Evolutionary conservation across 1,140 invertebrate species (phyloP).

Genomic region (Medauroidea extradentata): DNA sequence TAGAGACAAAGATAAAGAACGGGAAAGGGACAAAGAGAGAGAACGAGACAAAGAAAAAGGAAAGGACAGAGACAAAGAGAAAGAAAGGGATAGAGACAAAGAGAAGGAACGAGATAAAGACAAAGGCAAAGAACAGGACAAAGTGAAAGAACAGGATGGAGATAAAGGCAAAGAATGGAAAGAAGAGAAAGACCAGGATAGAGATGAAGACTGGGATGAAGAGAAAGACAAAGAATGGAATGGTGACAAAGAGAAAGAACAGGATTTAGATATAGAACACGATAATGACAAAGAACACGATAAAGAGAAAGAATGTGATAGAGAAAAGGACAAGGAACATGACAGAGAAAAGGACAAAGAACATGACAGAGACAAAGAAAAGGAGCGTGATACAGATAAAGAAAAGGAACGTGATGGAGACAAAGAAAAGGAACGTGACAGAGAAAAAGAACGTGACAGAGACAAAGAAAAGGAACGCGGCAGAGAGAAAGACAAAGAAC

Average conservation of each 20-base stretch:
- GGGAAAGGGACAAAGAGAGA: constrained; percentile 44
- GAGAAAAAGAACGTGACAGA: constrained; percentile 45
- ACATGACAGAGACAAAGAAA: constrained; percentile 36
- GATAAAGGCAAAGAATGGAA: constrained; percentile 34
- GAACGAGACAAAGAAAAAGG: constrained; percentile 42
- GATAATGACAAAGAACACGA: constrained; percentile 12
- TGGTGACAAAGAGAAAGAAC: constrained; percentile 7
- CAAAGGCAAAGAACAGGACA: constrained; percentile 6
- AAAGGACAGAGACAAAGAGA: constrained; percentile 42
- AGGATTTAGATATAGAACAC: constrained; percentile 9
- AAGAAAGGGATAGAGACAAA: constrained; percentile 45
- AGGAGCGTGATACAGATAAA: constrained; percentile 19
- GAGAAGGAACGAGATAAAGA: constrained; percentile 19
- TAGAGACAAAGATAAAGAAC: constrained; percentile 11
- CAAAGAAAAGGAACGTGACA: constrained; percentile 41
- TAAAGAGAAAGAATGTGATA: constrained; percentile 46
- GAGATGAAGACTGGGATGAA: background rate
- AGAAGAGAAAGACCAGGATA: constrained; percentile 5
- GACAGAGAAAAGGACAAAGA: constrained; percentile 47
- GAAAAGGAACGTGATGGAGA: constrained; percentile 44
- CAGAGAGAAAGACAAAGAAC: constrained; percentile 35
- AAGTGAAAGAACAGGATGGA: constrained; percentile 48
- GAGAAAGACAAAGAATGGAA: constrained; percentile 7
- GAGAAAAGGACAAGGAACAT: constrained; percentile 38
- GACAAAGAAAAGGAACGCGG: constrained; percentile 30